Evolutionary conservation across 2,113 vertebrate species (phyloP).

Genomic region (Scortum barcoo): DNA sequence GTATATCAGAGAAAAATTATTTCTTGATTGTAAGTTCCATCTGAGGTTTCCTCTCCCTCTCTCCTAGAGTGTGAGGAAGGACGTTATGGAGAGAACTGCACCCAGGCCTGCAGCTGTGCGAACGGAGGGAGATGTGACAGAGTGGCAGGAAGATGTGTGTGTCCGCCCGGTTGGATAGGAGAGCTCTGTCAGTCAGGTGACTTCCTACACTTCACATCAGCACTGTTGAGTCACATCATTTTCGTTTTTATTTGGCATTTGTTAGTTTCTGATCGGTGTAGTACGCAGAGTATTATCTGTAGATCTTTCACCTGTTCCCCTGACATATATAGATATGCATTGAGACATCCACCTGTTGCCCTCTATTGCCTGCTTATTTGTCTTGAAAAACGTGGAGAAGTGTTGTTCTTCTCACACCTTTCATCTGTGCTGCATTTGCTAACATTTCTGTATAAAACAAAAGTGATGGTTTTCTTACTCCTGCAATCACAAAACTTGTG

Average conservation of each 20-base stretch:
- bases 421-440: neutral
- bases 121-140: slow-evolving; percentile 63
- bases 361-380: neutral
- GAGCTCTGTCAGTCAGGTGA: slow-evolving; percentile 75
- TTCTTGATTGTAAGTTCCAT: neutral
- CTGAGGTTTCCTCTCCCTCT: slow-evolving; percentile 25
- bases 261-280: neutral
- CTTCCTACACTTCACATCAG: neutral
- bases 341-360: neutral
- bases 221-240: neutral
- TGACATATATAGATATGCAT: neutral
- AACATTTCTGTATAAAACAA: neutral
- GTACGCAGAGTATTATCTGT: neutral
- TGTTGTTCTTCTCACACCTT: neutral
- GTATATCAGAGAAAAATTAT: neutral
- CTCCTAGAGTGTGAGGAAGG: slow-evolving; percentile 70
- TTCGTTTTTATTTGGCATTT: neutral
- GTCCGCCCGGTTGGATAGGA: slow-evolving; percentile 70
- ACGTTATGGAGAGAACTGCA: slow-evolving; percentile 53
- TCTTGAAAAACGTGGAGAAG: neutral
- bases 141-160: slow-evolving; percentile 58
- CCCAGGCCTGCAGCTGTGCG: slow-evolving; percentile 49
- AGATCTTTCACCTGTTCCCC: neutral
- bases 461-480: slow-evolving; percentile 3
- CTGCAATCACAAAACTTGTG: neutral